Conservation (phyloP, 2,888 invertebrate genomes). For the Loripinus fragilis region DNA sequence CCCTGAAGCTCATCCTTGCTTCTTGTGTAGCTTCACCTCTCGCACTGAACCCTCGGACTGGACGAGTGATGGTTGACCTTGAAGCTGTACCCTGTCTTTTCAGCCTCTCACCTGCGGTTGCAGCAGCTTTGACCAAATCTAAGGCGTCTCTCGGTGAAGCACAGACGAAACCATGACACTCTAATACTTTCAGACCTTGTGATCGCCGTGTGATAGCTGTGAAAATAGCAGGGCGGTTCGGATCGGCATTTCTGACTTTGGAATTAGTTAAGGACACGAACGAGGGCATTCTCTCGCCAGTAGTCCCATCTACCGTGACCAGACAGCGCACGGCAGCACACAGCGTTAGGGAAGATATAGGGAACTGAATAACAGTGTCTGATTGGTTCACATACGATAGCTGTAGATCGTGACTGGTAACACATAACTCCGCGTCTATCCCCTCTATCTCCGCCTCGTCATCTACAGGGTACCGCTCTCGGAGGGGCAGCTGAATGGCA, state of each 20-base stretch:
- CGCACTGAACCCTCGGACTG: background rate
- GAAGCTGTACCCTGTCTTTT: constrained; percentile 42
- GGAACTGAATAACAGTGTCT: constrained; percentile 79
- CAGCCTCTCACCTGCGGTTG: constrained; percentile 64
- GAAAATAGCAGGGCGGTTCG: constrained; percentile 81
- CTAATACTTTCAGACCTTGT: constrained; percentile 80
- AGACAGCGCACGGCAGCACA: constrained; percentile 82
- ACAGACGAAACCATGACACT: constrained; percentile 82
- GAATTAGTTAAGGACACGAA: constrained; percentile 81
- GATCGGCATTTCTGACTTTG: constrained; percentile 65
- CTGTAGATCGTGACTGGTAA: constrained; percentile 97
- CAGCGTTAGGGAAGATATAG: constrained; percentile 79
- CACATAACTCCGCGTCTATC: constrained; percentile 93
- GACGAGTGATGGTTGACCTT: background rate
- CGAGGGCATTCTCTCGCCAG: constrained; percentile 66
- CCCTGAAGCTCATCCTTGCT: background rate
- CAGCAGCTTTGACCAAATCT: constrained; percentile 93
- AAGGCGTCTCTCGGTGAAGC: constrained; percentile 96
- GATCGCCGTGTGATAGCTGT: constrained; percentile 80
- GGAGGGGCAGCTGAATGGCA: constrained; percentile 79
- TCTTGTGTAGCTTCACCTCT: background rate
- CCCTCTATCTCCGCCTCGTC: constrained; percentile 75
- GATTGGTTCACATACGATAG: constrained; percentile 91
- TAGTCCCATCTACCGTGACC: constrained; percentile 64
- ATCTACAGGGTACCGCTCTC: constrained; percentile 76